Base-by-base conservation (phyloP, 2,113 vertebrate species). In the Pardalotus punctatus region DNA sequence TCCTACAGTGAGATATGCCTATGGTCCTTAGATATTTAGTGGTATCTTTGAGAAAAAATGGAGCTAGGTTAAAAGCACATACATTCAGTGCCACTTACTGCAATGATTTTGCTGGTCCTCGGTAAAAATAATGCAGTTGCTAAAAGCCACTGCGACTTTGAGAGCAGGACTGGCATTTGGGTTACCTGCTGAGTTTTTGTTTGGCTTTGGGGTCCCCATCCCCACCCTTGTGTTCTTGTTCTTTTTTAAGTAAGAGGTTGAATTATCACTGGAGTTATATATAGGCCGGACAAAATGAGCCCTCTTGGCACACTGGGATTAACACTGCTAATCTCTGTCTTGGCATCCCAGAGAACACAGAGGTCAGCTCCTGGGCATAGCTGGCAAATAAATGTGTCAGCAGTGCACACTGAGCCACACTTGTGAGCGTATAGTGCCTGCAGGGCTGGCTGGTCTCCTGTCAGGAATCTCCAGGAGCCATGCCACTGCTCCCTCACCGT, bases 401-500 rank as follows among this genome's bases (percentile, higher is more conserved):
- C 35, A 19, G 23, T 17, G 27, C 54, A 17, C 36, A 1, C 27
- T 3, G 3, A 40, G 38, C 35, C 51, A 48, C 11, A 9, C 69
- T 15, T 8, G 8, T 8, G 33, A 31, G 33, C 0, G 0, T 1
- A 1, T 11, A 12, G 14, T 14, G 43, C 40, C 66, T 5, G 3
- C 57, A 35, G 38, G 35, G 54, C 27, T 38, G n/a, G 40, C 56
- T 53, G 5, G 1, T 24, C 9, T 87, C 70, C 54, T 3, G 0
- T 12, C 23, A 62, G 23, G 22, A 12, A 45, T 13, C 33, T n/a
- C 36, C 25, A n/a, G 24, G 29, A 58, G 31, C 54, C 20, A 3
- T 0, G 2, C 28, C 2, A 1, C 40, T 25, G 1, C 48, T 58
- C 8, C n/a, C 10, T 27, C n/a, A 10, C 1, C 0, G 9, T 8